Base-by-base conservation (phyloP, 2,113 vertebrate genomes). In the Oenanthe oenanthe region DNA sequence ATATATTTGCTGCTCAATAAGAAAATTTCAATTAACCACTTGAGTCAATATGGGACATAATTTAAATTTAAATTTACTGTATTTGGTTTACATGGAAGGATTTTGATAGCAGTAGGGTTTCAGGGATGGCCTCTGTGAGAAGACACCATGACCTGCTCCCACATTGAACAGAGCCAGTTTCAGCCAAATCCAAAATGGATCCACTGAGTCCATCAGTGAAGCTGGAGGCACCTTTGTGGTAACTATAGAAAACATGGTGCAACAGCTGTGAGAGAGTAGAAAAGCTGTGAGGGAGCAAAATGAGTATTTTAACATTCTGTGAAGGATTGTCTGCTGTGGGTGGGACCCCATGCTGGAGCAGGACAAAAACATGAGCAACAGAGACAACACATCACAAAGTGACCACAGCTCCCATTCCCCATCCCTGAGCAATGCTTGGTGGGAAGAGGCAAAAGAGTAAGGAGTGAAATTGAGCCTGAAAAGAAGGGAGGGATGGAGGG, bases 341-440 rank as follows among this genome's bases (percentile, higher is more conserved):
- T 36, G 10, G 18, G 6, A n/a, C 6, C 5, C 9, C 25, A 16
- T 1, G 2, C 5, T 47, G 15, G 31, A 62, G 12, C 13, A 60
- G 7, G 28, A 20, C 14, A 65, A 92, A 19, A 78, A 8, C 12
- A 34, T 7, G 17, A 76, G 12, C 1, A 4, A 4, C 38, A 84
- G 54, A 43, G 8, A 50, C 2, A 36, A 13, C 1, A 1, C 3
- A 17, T 36, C 13, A 29, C 12, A 8, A 66, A 66, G 12, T 51
- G 26, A 61, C 36, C 2, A 2, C 2, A 50, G 20, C 2, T 9
- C n/a, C 14, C 12, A 18, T 68, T 72, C 25, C 10, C 8, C 11
- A 11, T 18, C 5, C 9, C 21, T 9, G 5, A 19, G 25, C 28
- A 73, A n/a, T 18, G 5, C 10, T 12, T 0, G 1, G 4, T n/a